Evolutionary conservation across 1,140 invertebrate species (phyloP).

Genomic region (Eriocheir sinensis): DNA sequence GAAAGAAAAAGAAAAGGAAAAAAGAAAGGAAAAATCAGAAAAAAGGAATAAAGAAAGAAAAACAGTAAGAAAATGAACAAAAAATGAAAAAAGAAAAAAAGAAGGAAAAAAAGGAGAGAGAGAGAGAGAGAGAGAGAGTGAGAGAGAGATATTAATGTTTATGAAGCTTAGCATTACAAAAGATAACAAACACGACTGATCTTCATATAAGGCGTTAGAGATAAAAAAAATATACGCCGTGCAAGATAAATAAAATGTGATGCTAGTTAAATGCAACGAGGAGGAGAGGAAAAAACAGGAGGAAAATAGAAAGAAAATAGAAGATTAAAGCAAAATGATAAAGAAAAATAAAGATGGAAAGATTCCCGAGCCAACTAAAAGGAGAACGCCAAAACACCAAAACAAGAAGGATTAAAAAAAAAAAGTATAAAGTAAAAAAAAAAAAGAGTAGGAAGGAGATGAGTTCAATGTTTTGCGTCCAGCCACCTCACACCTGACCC

Average conservation of each 20-base stretch:
- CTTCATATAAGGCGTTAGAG: neutral
- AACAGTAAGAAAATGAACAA: neutral
- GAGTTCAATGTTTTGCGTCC: slow-evolving; percentile 7
- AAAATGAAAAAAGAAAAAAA: neutral
- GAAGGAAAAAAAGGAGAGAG: too few relatives aligned
- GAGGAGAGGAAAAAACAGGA: neutral
- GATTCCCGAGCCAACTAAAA: neutral
- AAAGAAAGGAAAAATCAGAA: too few relatives aligned
- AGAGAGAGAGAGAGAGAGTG: slow-evolving; percentile 37
- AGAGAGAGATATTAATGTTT: neutral
- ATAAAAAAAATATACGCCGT: neutral
- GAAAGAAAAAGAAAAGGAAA: too few relatives aligned
- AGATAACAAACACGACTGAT: neutral
- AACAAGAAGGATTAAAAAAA: too few relatives aligned
- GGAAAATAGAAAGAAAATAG: too few relatives aligned
- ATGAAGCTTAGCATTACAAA: neutral
- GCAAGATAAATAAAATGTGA: neutral
- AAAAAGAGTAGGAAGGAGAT: too few relatives aligned
- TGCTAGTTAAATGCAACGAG: too few relatives aligned
- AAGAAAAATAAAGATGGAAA: neutral
- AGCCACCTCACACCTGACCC: neutral
- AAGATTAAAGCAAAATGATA: neutral
- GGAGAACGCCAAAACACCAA: neutral
- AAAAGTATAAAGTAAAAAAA: neutral
- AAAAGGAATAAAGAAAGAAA: neutral